These are phyloP conservation scores for Hetaerina americana DNA, from an alignment of 1,140 invertebrate genomes.

Conservation along the genomic window DNA sequence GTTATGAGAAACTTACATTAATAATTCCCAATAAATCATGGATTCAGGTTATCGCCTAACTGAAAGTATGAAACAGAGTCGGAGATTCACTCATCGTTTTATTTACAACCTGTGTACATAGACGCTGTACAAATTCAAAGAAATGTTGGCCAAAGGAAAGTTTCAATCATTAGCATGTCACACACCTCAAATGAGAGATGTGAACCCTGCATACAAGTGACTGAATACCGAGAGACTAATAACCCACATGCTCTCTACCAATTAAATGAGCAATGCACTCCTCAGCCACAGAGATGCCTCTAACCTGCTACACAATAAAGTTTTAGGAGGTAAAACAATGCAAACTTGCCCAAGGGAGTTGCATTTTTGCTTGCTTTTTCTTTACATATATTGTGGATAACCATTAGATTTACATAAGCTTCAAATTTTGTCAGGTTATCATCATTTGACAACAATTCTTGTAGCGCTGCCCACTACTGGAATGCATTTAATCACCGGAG, in stretches of 20 bases:
- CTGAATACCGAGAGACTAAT: background rate
- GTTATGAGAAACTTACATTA: too few relatives aligned
- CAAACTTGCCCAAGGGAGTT: background rate
- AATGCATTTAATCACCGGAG: background rate
- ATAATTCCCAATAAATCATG: too few relatives aligned
- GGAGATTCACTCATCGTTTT: background rate
- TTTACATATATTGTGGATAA: background rate
- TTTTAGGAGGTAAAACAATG: background rate
- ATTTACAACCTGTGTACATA: background rate
- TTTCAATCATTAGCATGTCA: background rate
- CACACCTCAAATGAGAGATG: background rate
- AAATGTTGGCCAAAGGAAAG: background rate
- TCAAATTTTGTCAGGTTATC: background rate
- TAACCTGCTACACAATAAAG: background rate
- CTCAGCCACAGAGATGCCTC: background rate
- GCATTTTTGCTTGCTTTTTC: background rate
- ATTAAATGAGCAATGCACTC: background rate
- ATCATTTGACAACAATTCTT: background rate
- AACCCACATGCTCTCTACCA: background rate
- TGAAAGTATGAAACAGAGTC: too few relatives aligned
- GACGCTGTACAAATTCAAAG: background rate
- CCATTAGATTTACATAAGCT: background rate
- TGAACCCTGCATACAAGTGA: background rate
- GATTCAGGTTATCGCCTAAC: too few relatives aligned
- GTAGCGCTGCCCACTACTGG: background rate